Conservation (phyloP, 2,888 invertebrate species). For the Apotomis capreana region DNA sequence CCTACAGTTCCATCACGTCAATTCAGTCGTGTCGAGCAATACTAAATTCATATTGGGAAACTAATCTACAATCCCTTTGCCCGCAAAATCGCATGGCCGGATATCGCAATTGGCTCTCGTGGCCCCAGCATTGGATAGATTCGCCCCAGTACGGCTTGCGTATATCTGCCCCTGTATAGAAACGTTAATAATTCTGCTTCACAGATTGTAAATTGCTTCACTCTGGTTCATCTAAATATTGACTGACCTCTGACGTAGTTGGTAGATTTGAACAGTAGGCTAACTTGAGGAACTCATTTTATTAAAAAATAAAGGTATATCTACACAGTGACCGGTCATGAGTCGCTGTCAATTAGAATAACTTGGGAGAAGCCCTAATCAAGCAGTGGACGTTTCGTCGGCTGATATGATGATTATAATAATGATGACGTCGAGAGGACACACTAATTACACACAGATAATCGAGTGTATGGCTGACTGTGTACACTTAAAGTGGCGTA, state of each 20-base stretch:
- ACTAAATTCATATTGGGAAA: slow-evolving; percentile 21
- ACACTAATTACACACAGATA: too few species aligned
- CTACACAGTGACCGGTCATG: too few species aligned
- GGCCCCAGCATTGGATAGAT: slow-evolving; percentile 47
- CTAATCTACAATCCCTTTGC: slow-evolving; percentile 29
- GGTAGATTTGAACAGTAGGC: slow-evolving; percentile 38
- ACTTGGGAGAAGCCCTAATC: too few species aligned
- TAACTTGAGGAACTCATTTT: background rate
- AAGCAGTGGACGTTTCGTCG: too few species aligned
- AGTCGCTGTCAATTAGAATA: too few species aligned
- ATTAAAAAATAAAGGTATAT: too few species aligned
- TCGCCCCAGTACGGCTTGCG: slow-evolving; percentile 54
- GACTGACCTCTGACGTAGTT: slow-evolving; percentile 47
- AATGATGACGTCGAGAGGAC: too few species aligned
- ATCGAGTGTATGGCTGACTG: too few species aligned
- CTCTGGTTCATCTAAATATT: slow-evolving; percentile 57
- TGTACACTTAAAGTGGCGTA: too few species aligned
- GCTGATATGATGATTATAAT: too few species aligned
- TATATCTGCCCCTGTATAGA: slow-evolving; percentile 55
- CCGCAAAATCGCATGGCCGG: slow-evolving; percentile 14
- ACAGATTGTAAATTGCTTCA: slow-evolving; percentile 64
- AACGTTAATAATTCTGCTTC: slow-evolving; percentile 52
- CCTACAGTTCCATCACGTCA: background rate
- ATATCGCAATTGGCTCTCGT: slow-evolving; percentile 9
- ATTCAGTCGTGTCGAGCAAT: slow-evolving; percentile 5